These are phyloP conservation scores for Ceramica pisi DNA, from an alignment of 2,888 invertebrate genomes.

Conservation along the genomic window DNA sequence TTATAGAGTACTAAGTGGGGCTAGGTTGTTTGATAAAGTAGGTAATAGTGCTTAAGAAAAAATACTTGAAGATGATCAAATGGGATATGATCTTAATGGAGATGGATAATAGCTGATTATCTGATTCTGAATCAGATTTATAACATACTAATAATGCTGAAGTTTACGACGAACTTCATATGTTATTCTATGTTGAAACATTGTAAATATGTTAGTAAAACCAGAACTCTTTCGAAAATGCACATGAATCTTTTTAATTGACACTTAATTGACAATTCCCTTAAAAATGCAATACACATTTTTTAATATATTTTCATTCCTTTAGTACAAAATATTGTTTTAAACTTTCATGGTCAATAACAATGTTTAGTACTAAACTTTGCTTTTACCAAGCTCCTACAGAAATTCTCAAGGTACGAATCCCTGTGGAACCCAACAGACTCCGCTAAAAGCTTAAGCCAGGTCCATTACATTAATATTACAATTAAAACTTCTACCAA, in stretches of 20 bases:
- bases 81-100: not conserved
- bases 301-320: no score
- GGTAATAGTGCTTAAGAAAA: not conserved
- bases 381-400: conserved; percentile 2
- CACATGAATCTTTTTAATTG: no score
- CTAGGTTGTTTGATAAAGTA: not conserved
- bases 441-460: not conserved
- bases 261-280: not conserved
- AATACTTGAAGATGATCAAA: not conserved
- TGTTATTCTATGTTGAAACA: not conserved
- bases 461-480: conserved; percentile 3
- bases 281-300: not conserved
- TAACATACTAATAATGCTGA: not conserved
- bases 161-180: not conserved
- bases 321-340: no score
- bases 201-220: not conserved
- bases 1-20: conserved; percentile 2
- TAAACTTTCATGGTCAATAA: no score
- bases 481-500: conserved; percentile 3
- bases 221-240: not conserved
- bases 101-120: not conserved
- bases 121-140: no score
- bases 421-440: not conserved
- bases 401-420: not conserved
- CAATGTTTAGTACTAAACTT: not conserved